A percentile compares a stretch with the other conserved stretches of the same genome.
These are phyloP conservation scores for Syngnathus rostellatus DNA, from an alignment of 2,797 vertebrate species.

Conservation along the genomic window DNA sequence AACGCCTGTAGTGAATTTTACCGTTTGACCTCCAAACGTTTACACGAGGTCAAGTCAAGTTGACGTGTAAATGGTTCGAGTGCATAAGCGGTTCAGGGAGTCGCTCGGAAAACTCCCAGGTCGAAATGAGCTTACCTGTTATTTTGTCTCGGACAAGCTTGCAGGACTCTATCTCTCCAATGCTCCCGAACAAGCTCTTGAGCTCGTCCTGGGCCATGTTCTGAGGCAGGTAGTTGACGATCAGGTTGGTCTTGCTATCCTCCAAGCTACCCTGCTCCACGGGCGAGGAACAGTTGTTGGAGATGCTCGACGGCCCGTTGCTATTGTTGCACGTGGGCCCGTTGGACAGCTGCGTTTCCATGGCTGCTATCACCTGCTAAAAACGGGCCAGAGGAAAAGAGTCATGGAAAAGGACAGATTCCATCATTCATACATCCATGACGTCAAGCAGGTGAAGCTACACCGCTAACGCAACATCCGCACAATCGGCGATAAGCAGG, in stretches of 20 bases:
- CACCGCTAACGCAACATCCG: not conserved
- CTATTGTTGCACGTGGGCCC: slow-evolving; percentile 92
- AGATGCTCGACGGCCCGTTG: slow-evolving; percentile 85
- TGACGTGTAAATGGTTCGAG: not conserved
- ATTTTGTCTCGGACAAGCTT: slow-evolving; percentile 99
- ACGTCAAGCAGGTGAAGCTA: not conserved
- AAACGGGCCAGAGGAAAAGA: slow-evolving; percentile 55
- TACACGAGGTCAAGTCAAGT: not conserved
- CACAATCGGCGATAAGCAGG: not conserved
- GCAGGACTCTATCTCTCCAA: slow-evolving; percentile 97
- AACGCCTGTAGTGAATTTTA: too few species aligned
- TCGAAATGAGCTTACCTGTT: slow-evolving; percentile 77
- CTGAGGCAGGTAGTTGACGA: slow-evolving; percentile 99
- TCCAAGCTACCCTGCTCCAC: slow-evolving; percentile 90
- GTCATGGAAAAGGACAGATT: not conserved
- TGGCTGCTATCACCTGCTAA: slow-evolving; percentile 98
- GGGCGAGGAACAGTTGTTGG: slow-evolving; percentile 91
- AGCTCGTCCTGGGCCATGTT: slow-evolving; percentile 98
- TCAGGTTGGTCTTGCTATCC: slow-evolving; percentile 99
- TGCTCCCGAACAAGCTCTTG: slow-evolving; percentile 97
- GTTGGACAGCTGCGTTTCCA: slow-evolving; percentile 99
- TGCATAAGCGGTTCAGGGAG: not conserved
- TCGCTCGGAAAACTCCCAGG: not conserved
- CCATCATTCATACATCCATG: not conserved
- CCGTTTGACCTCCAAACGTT: too few species aligned